phyloP scores from a whole-genome alignment of 2,888 invertebrate genomes.

The Trachelus stipa region DNA sequence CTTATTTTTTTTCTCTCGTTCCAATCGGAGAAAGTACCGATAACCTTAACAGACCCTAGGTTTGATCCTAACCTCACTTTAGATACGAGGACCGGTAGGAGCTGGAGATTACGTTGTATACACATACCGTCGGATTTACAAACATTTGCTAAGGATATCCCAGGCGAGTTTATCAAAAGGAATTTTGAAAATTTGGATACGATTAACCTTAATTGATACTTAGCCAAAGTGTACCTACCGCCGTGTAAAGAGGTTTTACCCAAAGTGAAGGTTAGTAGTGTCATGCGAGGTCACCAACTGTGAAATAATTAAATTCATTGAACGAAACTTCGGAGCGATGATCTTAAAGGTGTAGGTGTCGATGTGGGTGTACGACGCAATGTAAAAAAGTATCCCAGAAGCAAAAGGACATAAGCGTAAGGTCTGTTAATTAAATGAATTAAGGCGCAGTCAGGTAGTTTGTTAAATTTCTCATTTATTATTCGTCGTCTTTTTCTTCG shows the following conservation, averaged over 20 bases:
- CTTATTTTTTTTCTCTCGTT: neutral
- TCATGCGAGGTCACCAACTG: neutral
- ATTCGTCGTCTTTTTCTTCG: neutral
- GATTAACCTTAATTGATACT: neutral
- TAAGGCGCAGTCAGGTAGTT: slow-evolving; percentile 28
- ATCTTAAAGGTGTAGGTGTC: neutral
- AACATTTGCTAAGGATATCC: neutral
- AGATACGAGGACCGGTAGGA: neutral
- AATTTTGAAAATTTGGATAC: neutral
- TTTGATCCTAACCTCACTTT: neutral
- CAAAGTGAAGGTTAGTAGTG: neutral
- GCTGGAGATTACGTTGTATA: neutral
- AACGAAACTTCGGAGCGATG: neutral
- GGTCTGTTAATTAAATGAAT: slow-evolving; percentile 37
- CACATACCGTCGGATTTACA: neutral
- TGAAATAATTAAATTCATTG: neutral
- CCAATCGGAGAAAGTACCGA: neutral
- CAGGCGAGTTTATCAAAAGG: neutral
- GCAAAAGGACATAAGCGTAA: slow-evolving; percentile 7
- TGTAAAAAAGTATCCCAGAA: neutral
- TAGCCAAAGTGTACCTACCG: neutral
- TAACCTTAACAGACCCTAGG: neutral
- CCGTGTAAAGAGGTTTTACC: neutral
- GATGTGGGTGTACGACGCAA: neutral
- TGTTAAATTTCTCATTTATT: slow-evolving; percentile 24